Conservation (phyloP, 1,140 invertebrate genomes). For the Lucilia sericata region DNA sequence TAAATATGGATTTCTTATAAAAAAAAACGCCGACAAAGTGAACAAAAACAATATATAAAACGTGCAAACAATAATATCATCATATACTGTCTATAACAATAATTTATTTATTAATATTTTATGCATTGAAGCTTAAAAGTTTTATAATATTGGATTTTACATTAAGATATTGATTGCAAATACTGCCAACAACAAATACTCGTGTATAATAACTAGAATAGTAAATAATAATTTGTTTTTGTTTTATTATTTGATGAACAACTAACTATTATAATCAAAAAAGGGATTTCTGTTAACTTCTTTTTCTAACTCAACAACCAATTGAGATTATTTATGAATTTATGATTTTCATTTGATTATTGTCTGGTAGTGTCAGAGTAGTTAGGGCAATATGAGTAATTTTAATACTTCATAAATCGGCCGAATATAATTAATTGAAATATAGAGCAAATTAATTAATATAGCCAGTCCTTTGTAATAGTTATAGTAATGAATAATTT, state of each 20-base stretch:
- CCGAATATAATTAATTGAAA: no score
- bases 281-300: not conserved
- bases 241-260: not conserved
- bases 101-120: not conserved
- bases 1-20: constrained; percentile 15
- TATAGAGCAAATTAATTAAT: no score
- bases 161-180: constrained; percentile 14
- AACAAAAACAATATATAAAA: not conserved
- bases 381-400: no score
- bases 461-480: no score
- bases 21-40: constrained; percentile 16
- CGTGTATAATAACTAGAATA: not conserved
- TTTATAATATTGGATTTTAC: constrained; percentile 24
- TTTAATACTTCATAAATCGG: no score
- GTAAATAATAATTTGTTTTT: not conserved
- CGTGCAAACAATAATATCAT: not conserved
- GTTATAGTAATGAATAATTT: no score
- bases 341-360: constrained; percentile 37
- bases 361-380: constrained; percentile 14
- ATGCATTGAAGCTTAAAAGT: not conserved
- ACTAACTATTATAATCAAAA: not conserved
- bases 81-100: not conserved
- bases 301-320: constrained; percentile 10
- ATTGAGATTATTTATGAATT: constrained; percentile 43
- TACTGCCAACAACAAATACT: not conserved